These are phyloP conservation scores for Stichopus chloronotus DNA, from an alignment of 35 echinoderm and acorn worm species.

Conservation along the genomic window DNA sequence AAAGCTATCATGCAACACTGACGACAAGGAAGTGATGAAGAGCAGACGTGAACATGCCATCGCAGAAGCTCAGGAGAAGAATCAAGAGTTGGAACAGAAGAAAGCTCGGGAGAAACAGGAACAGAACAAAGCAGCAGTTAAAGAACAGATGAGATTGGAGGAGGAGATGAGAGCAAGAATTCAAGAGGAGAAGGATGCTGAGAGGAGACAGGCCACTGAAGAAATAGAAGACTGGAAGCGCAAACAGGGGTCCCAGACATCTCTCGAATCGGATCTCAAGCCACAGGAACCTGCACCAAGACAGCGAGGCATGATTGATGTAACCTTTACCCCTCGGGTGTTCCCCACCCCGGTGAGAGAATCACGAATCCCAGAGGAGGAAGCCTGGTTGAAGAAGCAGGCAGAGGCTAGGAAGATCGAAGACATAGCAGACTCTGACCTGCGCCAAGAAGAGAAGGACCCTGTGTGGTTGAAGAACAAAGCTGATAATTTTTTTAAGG, in stretches of 20 bases:
- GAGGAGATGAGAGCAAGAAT: conserved; percentile 73
- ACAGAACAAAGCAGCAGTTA: conserved; percentile 73
- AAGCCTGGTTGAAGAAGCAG: conserved; percentile 97
- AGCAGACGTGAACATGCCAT: conserved; percentile 79
- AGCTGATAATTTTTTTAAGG: conserved; percentile 90
- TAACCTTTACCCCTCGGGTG: conserved; percentile 84
- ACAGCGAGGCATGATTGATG: conserved; percentile 68
- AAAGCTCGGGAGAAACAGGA: conserved; percentile 81
- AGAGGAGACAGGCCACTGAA: conserved; percentile 79
- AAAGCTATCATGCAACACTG: conserved; percentile 61
- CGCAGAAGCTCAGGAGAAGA: conserved; percentile 70
- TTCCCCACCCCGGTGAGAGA: conserved; percentile 96
- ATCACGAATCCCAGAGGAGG: conserved; percentile 82
- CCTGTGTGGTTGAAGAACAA: conserved; percentile 96
- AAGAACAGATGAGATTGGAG: conserved; percentile 92
- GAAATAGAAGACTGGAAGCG: conserved; percentile 85
- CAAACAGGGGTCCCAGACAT: not conserved
- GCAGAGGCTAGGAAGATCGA: conserved; percentile 87
- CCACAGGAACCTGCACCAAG: conserved; percentile 67
- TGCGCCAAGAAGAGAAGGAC: conserved; percentile 88
- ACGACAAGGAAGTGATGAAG: conserved; percentile 87
- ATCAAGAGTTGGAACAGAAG: conserved; percentile 66
- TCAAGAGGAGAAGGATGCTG: conserved; percentile 79
- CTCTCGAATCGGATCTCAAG: conserved; percentile 18
- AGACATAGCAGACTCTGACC: conserved; percentile 84